Percentiles rank a stretch among this genome's conserved stretches.
Conservation (phyloP, 1,140 invertebrate species). For the Lineus longissimus region DNA sequence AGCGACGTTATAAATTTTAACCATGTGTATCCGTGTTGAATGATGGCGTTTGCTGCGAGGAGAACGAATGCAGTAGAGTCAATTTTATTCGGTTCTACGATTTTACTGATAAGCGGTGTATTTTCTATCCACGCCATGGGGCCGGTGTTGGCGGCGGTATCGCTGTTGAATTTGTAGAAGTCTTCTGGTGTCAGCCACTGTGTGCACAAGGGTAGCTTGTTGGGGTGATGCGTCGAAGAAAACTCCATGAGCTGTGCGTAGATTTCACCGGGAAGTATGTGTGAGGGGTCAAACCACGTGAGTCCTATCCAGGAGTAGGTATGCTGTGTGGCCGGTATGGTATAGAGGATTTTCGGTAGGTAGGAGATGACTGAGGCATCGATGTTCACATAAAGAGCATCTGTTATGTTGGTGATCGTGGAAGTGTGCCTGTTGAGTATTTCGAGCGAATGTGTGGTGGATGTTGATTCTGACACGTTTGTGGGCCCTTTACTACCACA, state of each 20-base stretch:
- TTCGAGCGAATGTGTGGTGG: not conserved
- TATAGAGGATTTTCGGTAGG: slow-evolving; percentile 1
- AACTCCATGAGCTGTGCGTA: slow-evolving; percentile 2
- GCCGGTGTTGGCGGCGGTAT: not conserved
- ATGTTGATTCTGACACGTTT: not conserved
- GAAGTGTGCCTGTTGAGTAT: not conserved
- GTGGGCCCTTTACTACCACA: slow-evolving; percentile 2
- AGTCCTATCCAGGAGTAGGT: slow-evolving; percentile 1
- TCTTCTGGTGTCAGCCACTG: slow-evolving; percentile 4
- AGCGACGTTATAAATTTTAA: not conserved
- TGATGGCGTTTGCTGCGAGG: slow-evolving; percentile 4
- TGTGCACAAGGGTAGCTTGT: slow-evolving; percentile 2
- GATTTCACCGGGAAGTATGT: not conserved
- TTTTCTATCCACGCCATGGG: not conserved
- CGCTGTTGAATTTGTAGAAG: not conserved
- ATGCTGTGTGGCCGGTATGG: not conserved
- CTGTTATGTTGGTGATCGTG: not conserved
- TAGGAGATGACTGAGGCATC: not conserved
- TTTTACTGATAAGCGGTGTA: slow-evolving; percentile 1
- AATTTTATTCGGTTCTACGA: slow-evolving; percentile 2
- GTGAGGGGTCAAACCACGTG: not conserved
- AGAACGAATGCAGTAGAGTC: not conserved
- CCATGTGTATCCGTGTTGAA: slow-evolving; percentile 6
- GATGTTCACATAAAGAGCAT: slow-evolving; percentile 1
- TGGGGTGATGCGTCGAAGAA: not conserved